These are phyloP conservation scores for Sitta europaea DNA, from an alignment of 2,113 vertebrate species.

Conservation along the genomic window DNA sequence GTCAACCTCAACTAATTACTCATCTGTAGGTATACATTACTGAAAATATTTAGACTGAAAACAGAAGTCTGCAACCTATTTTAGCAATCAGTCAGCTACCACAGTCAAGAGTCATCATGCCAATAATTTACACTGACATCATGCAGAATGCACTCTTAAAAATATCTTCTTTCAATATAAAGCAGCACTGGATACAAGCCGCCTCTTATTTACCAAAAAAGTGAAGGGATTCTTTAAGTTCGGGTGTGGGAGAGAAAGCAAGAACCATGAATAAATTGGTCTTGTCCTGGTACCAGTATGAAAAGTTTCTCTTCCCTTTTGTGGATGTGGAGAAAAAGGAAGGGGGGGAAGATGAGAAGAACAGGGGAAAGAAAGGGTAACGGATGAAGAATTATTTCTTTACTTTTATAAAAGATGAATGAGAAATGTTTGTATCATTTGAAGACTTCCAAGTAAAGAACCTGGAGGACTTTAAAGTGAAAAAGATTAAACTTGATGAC, in stretches of 20 bases:
- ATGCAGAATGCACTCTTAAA: neutral
- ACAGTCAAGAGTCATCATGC: neutral
- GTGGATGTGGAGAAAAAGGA: neutral
- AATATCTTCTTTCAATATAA: neutral
- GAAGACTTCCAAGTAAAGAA: neutral
- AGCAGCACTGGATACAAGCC: neutral
- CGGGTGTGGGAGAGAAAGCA: neutral
- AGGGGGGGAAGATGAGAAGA: neutral
- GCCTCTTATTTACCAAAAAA: neutral
- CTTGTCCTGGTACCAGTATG: neutral
- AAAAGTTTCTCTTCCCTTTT: neutral
- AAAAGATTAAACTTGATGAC: neutral
- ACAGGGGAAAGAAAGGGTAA: neutral
- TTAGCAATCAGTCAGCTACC: neutral
- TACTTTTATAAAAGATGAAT: neutral
- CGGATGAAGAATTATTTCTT: neutral
- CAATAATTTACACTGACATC: neutral
- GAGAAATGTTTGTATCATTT: neutral
- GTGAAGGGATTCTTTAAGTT: neutral
- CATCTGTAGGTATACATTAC: neutral
- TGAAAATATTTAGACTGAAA: neutral
- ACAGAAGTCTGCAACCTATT: neutral
- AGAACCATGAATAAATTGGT: neutral
- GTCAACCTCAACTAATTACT: neutral
- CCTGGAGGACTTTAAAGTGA: neutral